These are phyloP conservation scores for Ctenicera cuprea DNA, from an alignment of 2,888 invertebrate species.

Conservation along the genomic window DNA sequence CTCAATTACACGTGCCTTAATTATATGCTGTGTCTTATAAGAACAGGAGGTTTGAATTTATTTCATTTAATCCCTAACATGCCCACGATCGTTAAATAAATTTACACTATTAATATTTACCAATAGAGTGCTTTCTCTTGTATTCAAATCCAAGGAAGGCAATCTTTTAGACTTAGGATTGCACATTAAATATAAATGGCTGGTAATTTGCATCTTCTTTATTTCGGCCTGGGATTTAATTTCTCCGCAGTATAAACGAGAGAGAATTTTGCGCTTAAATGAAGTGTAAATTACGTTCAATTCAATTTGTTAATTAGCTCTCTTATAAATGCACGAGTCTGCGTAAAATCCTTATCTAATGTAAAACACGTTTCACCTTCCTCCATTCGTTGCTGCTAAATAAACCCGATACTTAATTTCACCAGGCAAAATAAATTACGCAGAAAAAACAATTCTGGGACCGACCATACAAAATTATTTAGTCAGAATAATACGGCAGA, in stretches of 20 bases:
- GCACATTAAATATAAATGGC: constrained; percentile 19
- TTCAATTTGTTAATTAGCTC: constrained; percentile 20
- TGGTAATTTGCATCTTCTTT: constrained; percentile 9
- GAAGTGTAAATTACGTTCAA: constrained; percentile 16
- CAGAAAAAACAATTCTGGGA: neutral
- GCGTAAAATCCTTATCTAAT: constrained; percentile 11
- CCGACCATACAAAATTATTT: too few relatives aligned
- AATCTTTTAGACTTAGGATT: constrained; percentile 3
- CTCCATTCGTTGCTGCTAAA: neutral
- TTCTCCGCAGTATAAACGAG: constrained; percentile 1
- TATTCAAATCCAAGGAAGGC: neutral
- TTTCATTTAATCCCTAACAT: too few relatives aligned
- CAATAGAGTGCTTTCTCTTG: too few relatives aligned
- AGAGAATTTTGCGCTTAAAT: constrained; percentile 3
- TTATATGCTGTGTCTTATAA: too few relatives aligned
- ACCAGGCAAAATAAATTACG: neutral
- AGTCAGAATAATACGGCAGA: too few relatives aligned
- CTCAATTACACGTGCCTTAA: too few relatives aligned
- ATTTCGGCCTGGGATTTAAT: constrained; percentile 7
- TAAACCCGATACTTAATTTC: neutral
- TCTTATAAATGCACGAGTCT: constrained; percentile 11
- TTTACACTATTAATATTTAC: too few relatives aligned
- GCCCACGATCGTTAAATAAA: too few relatives aligned
- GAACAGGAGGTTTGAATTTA: too few relatives aligned
- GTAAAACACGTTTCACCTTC: constrained; percentile 5